Base-by-base conservation (phyloP, 2,113 vertebrate genomes). In the Notarius quadriscutis region DNA sequence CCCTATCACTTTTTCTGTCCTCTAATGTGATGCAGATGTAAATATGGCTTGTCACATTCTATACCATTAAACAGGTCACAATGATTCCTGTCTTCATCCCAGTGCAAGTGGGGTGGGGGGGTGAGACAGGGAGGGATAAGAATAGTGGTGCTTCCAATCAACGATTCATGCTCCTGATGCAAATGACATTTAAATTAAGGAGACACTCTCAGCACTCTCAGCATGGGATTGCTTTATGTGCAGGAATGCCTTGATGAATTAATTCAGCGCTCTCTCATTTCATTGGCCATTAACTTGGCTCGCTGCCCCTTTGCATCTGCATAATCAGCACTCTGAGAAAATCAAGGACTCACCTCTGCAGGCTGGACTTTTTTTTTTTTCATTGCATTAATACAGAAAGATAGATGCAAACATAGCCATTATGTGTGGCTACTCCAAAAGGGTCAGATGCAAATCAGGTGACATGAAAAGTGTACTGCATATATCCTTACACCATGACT, bases 101-200 rank as follows among this genome's bases (percentile, higher is more conserved):
- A 57, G 71, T 58, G 50, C 1, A 27, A 63, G 41, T 81, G 10
- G 57, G 22, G 41, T 41, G 41, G 41, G 18, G 18, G 69, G 17
- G 7, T 15, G 74, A 72, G 30, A 22, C 14, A 83, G 62, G 20
- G 41, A n/a, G 30, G n/a, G 62, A 58, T 63, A 84, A 48, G 75
- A 82, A 77, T 48, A 82, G 81, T 50, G 62, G 74, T 88, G 58
- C 58, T 69, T 41, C 69, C 58, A 53, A 86, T 90, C 62, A 90
- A 79, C 69, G 83, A 65, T 90, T 88, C 71, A 90, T 83, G 81
- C 81, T 63, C 62, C 86, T 85, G 63, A 90, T 90, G 91, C 85
- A 89, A 89, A 89, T 88, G 51, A 57, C 41, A 84, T 88, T 87
- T 83, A 89, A 87, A 87, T 90, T n/a, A 84, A 77, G 22, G 25